These are phyloP conservation scores for Plecturocebus donacophilus DNA, from an alignment of 2,113 vertebrate genomes.

Conservation along the genomic window DNA sequence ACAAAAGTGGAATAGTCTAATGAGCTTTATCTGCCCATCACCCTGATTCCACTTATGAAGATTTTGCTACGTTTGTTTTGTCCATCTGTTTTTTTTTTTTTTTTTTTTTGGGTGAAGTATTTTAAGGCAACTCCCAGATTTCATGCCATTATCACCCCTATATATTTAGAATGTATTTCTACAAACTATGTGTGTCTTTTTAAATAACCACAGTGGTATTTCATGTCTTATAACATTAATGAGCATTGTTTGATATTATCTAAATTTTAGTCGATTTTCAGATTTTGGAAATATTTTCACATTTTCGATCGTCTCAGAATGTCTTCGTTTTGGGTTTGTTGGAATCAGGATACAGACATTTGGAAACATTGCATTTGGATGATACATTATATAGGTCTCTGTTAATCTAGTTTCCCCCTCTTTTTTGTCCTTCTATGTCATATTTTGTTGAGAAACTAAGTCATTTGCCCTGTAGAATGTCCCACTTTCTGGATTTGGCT, in stretches of 20 bases:
- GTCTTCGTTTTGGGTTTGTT: not conserved
- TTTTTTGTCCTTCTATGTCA: fast-evolving
- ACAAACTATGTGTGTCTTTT: not conserved
- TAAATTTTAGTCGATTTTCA: constrained; percentile 11
- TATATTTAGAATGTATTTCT: not conserved
- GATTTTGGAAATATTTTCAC: not conserved
- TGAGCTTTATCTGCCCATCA: not conserved
- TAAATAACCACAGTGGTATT: not conserved
- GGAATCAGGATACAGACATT: not conserved
- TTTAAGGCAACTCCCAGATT: not conserved
- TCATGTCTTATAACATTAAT: not conserved
- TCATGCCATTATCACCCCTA: not conserved
- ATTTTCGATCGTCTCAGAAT: not conserved
- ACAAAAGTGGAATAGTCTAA: not conserved
- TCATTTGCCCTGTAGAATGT: not conserved
- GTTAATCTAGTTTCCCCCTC: not conserved
- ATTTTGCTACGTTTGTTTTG: not conserved
- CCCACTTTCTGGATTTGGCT: not conserved
- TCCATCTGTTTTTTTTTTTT: not conserved
- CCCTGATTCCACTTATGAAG: not conserved
- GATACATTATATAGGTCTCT: not conserved
- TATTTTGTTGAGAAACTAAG: not conserved
- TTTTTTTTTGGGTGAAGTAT: not conserved
- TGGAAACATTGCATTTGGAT: not conserved
- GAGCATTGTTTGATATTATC: not conserved